Evolutionary conservation across 1,140 invertebrate species (phyloP).

Genomic region (Brachionus angularis): DNA sequence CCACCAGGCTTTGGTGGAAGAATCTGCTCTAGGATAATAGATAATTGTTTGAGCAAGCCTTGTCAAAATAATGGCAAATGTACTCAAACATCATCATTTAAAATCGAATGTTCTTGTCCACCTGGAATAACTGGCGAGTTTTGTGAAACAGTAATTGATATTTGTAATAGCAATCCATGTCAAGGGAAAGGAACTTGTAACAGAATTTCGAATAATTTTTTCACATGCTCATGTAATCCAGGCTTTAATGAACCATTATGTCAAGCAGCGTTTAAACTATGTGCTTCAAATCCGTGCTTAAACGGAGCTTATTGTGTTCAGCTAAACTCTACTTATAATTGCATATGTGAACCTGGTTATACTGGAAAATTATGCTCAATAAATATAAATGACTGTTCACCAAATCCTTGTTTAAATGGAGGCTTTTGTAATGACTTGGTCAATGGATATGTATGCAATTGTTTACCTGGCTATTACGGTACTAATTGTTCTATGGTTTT

Average conservation of each 20-base stretch:
- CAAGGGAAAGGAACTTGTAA: conserved; percentile 44
- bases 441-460: background rate
- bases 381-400: conserved; percentile 24
- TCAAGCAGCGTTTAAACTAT: conserved; percentile 45
- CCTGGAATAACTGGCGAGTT: conserved; percentile 47
- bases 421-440: background rate
- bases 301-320: background rate
- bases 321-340: background rate
- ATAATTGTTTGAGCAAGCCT: conserved; percentile 78
- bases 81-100: background rate
- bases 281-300: conserved; percentile 67
- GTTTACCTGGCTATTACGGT: background rate
- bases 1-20: background rate
- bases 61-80: conserved; percentile 60
- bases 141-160: conserved; percentile 85
- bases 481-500: conserved; percentile 47
- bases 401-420: conserved; percentile 39
- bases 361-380: background rate
- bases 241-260: conserved; percentile 47
- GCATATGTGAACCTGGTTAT: conserved; percentile 47
- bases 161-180: conserved; percentile 63
- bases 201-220: conserved; percentile 64
- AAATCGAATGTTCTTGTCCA: conserved; percentile 44
- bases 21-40: conserved; percentile 75
- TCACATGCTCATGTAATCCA: conserved; percentile 57